phyloP scores from a whole-genome alignment of 1,140 invertebrate genomes.

The Chrysoperla carnea region DNA sequence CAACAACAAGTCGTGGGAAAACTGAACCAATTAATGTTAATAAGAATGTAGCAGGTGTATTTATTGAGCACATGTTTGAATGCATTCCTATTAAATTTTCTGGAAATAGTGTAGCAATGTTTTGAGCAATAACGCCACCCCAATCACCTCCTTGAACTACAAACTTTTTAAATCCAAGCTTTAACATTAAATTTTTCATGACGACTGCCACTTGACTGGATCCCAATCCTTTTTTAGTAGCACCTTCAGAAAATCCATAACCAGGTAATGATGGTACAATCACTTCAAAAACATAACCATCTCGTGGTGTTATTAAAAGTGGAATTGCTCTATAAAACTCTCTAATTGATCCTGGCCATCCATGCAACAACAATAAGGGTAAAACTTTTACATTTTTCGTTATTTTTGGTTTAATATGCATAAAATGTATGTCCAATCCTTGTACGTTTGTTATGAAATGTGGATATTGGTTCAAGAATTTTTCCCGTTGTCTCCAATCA shows the following conservation, averaged over 20 bases:
- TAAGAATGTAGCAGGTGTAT: constrained; percentile 19
- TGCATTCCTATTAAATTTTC: constrained; percentile 49
- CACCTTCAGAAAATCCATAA: constrained; percentile 65
- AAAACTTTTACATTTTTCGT: constrained; percentile 33
- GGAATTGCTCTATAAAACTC: constrained; percentile 76
- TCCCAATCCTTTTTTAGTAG: constrained; percentile 40
- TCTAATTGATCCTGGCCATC: constrained; percentile 78
- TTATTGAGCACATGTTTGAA: constrained; percentile 37
- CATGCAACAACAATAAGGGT: constrained; percentile 62
- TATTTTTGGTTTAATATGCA: constrained; percentile 42
- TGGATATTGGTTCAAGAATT: constrained; percentile 45
- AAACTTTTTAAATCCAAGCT: constrained; percentile 57
- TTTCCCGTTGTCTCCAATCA: constrained; percentile 50
- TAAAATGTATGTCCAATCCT: constrained; percentile 57
- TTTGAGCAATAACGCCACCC: constrained; percentile 41
- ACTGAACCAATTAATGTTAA: constrained; percentile 32
- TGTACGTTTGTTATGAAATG: constrained; percentile 57
- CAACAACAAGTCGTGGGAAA: constrained; percentile 36
- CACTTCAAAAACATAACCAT: constrained; percentile 60
- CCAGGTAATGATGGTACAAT: constrained; percentile 65
- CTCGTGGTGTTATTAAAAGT: constrained; percentile 35
- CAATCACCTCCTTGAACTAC: constrained; percentile 77
- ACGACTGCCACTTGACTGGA: constrained; percentile 45
- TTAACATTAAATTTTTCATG: constrained; percentile 66
- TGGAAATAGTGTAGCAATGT: constrained; percentile 47